Evolutionary conservation across 2,113 vertebrate genomes (phyloP), one percentile per base, ranked within the genome.

Genomic region (Megaptera novaeangliae): DNA sequence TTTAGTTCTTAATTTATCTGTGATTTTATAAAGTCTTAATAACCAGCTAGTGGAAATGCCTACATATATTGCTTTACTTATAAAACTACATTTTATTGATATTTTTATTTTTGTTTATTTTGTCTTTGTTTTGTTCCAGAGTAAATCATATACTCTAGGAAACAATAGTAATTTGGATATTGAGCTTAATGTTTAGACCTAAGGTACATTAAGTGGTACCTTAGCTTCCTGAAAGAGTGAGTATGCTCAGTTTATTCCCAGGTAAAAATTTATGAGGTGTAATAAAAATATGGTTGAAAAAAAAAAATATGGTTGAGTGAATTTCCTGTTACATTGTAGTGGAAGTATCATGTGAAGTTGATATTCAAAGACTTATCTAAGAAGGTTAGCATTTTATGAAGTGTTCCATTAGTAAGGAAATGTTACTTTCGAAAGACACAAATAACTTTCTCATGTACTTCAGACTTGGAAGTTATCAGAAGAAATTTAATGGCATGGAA

Each of bases 381-480:
- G 82, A 91, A 86, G 52, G 4, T 34, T 91, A 80, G 2, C 4
- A 36, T 93, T 75, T 96, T 97, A 44, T 96, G 84, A 86, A 91
- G 34, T 77, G 46, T 31, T 97, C 77, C 77, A 31, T 23, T 95
- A 84, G 82, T 95, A 96, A 49, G 39, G 88, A 94, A 94, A 57
- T 55, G 10, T 77, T 95, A 25, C 20, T 95, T 96, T 85, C 6
- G 14, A 61, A 83, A 55, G 27, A 75, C 14, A 91, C 3, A 96
- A 64, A 96, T 97, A 95, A 80, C 1, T 91, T 21, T 91, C 97
- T 41, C n/a, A 91, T 95, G 12, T 84, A 14, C 57, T 78, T 94
- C 21, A 81, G 57, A 83, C 5, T 87, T 87, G 3, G 52, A 52
- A 52, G 36, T 89, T 96, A 31, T n/a, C 27, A 92, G 39, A 66